These are phyloP conservation scores for Chrysochloris asiatica DNA, from an alignment of 2,113 vertebrate genomes.

Conservation along the genomic window DNA sequence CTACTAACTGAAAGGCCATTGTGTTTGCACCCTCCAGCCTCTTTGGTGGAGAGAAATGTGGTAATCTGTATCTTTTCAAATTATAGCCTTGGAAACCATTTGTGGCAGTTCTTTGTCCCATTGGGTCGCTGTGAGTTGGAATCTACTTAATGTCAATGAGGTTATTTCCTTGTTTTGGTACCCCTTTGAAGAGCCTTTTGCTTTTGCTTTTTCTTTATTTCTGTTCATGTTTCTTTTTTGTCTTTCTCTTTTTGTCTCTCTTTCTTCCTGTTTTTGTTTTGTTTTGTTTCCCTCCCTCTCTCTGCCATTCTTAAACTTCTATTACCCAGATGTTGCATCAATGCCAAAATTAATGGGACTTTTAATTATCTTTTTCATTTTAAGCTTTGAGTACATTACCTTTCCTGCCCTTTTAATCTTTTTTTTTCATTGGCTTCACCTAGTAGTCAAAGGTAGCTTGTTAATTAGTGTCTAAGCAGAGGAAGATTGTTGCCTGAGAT, in stretches of 20 bases:
- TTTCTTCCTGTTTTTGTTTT: no score
- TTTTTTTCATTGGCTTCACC: background rate
- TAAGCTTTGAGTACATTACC: constrained; percentile 14
- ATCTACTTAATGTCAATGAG: no score
- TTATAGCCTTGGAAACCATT: no score
- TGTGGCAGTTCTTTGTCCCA: no score
- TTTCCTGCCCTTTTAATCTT: constrained; percentile 46
- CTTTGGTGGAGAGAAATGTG: no score
- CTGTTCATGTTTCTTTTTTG: background rate
- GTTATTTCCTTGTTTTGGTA: no score
- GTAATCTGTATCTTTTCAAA: no score
- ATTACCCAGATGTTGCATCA: constrained; percentile 49
- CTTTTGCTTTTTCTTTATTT: background rate
- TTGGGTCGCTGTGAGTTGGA: no score
- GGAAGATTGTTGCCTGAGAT: background rate
- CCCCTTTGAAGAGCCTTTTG: background rate
- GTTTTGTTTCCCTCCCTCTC: background rate
- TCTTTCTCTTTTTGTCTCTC: background rate
- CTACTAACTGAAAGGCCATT: no score
- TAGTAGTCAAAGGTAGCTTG: background rate
- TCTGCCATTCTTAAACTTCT: background rate
- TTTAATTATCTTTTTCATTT: constrained; percentile 52
- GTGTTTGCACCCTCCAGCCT: no score
- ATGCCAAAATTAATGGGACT: constrained; percentile 52
- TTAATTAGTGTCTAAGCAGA: constrained; percentile 39